Evolutionary conservation across 1,140 invertebrate species (phyloP), one percentile per base, ranked within the genome.

Genomic region (Bombus impatiens): DNA sequence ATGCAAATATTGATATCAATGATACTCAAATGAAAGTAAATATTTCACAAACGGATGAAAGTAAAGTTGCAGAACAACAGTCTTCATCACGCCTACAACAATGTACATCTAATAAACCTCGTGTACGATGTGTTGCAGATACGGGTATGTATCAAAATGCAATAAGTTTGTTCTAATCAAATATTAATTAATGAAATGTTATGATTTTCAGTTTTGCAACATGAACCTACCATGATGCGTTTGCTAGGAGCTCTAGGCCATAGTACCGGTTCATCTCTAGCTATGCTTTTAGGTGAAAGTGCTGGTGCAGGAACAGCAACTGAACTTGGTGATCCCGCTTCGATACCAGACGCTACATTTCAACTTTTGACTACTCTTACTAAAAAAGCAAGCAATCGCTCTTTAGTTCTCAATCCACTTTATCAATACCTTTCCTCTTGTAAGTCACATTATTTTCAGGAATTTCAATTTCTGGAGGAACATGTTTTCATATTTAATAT

Each of bases 311-410:
- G 92, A 75, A 86, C 93, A 47, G 90, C 92, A 12, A 89, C 95
- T 1, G 96, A 96, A 79, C 89, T 96, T 2, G 95, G 95, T 6
- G 97, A 97, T 85, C 96, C 97, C 2, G 94, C 96, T 32, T 98
- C 97, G 0, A 96, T 98, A 68, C 97, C 97, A 3, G 98, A 98
- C 93, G 97, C 97, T 15, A 96, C 98, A 4, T 98, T 98, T 88
- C 97, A 98, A 93, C 96, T 99, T 76, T 96, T 99, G 28, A 96
- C 96, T 2, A 97, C 97, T 0, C 94, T 98, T 22, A 96, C 96
- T 22, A 95, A 96, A 59, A 97, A 97, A 90, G 96, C 97, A 5
- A 97, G 97, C 25, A 96, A 97, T 92, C 96, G 97, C 18, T 96
- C 96, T 44, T 95, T 97, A 32, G 96, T 98, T 89, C 96, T 98